These are phyloP conservation scores for Phocides pigmalion DNA, from an alignment of 1,140 invertebrate species.

Conservation along the genomic window DNA sequence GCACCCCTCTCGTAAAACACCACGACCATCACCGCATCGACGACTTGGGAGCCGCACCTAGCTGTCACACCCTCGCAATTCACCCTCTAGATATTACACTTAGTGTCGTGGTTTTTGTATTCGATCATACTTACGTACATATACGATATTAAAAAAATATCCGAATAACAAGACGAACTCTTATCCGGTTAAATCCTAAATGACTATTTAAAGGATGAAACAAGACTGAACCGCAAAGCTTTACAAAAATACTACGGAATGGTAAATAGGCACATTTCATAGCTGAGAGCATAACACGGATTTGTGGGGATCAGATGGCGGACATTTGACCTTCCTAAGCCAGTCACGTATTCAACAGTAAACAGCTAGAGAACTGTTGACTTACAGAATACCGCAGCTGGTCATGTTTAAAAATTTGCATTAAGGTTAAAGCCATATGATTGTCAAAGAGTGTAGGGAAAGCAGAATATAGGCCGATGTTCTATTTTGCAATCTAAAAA, in stretches of 20 bases:
- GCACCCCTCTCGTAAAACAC: constrained; percentile 79
- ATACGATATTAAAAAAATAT: not conserved
- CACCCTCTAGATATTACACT: constrained; percentile 45
- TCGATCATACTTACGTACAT: constrained; percentile 9
- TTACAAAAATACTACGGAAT: constrained; percentile 44
- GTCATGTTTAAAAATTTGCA: constrained; percentile 23
- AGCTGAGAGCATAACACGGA: constrained; percentile 36
- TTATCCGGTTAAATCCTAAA: constrained; percentile 45
- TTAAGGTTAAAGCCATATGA: constrained; percentile 4
- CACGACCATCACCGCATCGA: constrained; percentile 65
- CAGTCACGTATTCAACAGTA: constrained; percentile 30
- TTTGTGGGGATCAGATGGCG: constrained; percentile 43
- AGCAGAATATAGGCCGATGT: not conserved
- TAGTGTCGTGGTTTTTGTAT: constrained; percentile 21
- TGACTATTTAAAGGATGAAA: constrained; percentile 48
- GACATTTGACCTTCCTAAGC: constrained; percentile 28
- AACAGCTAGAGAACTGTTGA: constrained; percentile 33
- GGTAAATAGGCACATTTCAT: constrained; percentile 49
- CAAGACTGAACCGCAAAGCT: constrained; percentile 41
- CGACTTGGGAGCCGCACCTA: constrained; percentile 70
- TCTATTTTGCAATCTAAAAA: constrained; percentile 30
- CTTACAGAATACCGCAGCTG: constrained; percentile 29
- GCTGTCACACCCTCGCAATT: constrained; percentile 63
- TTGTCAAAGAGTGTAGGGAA: not conserved
- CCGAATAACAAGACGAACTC: not conserved